phyloP scores from a whole-genome alignment of 64 coral and sea anemone species.

The Pocillopora damicornis region DNA sequence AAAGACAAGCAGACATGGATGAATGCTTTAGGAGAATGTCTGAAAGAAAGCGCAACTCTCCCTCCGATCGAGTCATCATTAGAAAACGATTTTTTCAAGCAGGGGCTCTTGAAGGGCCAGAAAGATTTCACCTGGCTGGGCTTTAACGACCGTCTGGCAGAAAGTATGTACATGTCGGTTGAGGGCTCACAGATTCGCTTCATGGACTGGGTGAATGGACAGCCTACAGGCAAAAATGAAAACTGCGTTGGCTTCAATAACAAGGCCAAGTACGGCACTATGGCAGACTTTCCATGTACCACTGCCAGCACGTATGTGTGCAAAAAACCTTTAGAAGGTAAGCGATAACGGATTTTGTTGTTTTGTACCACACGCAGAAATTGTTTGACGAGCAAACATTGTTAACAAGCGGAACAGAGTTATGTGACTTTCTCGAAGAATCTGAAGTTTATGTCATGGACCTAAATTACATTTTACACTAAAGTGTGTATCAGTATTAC shows the following conservation, averaged over 20 bases:
- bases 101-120: conserved; percentile 21
- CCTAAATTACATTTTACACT: too few relatives aligned
- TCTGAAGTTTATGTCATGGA: not conserved
- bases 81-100: conserved; percentile 37
- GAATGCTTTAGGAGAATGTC: conserved; percentile 38
- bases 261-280: conserved; percentile 60
- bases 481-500: too few relatives aligned
- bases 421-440: not conserved
- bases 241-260: conserved; percentile 70
- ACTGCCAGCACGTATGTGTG: conserved; percentile 59
- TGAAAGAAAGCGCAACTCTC: conserved; percentile 46
- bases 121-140: conserved; percentile 26
- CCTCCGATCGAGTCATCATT: not conserved
- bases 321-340: conserved; percentile 86
- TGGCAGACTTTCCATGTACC: conserved; percentile 76
- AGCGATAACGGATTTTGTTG: not conserved
- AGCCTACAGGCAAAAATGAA: conserved; percentile 68
- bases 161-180: conserved; percentile 62
- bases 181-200: conserved; percentile 45
- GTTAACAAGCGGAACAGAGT: too few relatives aligned
- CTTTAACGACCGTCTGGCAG: conserved; percentile 49
- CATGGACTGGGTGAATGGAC: conserved; percentile 78
- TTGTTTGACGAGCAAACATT: too few relatives aligned
- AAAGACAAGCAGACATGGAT: conserved; percentile 52
- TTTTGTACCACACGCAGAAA: too few relatives aligned